Evolutionary conservation across 2,888 invertebrate species (phyloP).

Genomic region (Cabera pusaria): DNA sequence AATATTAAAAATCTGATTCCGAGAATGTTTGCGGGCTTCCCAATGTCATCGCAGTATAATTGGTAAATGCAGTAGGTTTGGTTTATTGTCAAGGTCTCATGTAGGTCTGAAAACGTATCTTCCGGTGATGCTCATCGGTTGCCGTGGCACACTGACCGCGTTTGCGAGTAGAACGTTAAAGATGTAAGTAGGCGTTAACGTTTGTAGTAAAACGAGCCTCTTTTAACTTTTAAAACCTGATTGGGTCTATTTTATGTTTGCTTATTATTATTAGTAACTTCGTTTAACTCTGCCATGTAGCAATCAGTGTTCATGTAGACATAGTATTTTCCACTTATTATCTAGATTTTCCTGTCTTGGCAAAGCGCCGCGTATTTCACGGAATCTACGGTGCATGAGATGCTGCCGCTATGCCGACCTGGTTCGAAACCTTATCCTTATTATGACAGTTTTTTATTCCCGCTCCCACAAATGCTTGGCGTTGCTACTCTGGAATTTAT

Average conservation of each 20-base stretch:
- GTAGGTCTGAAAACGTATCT: conserved; percentile 44
- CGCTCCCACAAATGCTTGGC: conserved; percentile 17
- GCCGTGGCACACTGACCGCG: conserved; percentile 78
- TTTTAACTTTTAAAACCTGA: conserved; percentile 28
- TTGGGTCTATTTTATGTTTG: conserved; percentile 26
- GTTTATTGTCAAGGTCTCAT: conserved; percentile 52
- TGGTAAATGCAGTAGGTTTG: conserved; percentile 30
- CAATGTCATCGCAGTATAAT: conserved; percentile 22
- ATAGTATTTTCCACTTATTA: conserved; percentile 23
- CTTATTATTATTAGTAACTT: conserved; percentile 12
- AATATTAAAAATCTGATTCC: conserved; percentile 12
- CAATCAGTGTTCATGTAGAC: conserved; percentile 5
- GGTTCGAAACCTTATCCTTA: conserved; percentile 34
- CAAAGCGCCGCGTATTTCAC: conserved; percentile 32
- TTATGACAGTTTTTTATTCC: conserved; percentile 19
- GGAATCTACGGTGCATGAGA: conserved; percentile 36
- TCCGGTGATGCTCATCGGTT: conserved; percentile 68
- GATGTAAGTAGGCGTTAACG: conserved; percentile 58
- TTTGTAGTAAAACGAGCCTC: conserved; percentile 45
- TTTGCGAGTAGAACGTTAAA: conserved; percentile 59
- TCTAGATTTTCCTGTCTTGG: conserved; percentile 28
- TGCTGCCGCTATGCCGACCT: conserved; percentile 36
- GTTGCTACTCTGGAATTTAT: not conserved
- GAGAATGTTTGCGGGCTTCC: conserved; percentile 10
- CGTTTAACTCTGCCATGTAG: no score